Evolutionary conservation across 2,797 vertebrate genomes (phyloP).

Genomic region (Delichon dasypus): DNA sequence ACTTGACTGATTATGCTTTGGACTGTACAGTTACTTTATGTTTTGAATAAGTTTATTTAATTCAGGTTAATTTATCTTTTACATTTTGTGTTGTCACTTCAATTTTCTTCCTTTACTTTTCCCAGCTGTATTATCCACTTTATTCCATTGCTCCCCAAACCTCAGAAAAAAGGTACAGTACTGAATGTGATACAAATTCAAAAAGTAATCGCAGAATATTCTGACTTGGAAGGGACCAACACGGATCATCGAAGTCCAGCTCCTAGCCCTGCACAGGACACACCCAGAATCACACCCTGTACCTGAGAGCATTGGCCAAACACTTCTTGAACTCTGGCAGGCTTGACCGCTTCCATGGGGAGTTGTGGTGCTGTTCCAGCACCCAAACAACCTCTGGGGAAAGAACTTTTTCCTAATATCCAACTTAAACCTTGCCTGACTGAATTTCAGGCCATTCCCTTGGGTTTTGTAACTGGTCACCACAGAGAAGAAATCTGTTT

Average conservation of each 20-base stretch:
- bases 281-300: not conserved
- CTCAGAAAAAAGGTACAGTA: not conserved
- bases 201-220: not conserved
- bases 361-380: not conserved
- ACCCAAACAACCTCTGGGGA: fast-evolving
- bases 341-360: not conserved
- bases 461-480: fast-evolving
- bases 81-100: not conserved
- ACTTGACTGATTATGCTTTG: not conserved
- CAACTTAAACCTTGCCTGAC: not conserved
- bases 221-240: not conserved
- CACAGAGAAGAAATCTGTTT: not conserved
- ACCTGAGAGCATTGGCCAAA: not conserved
- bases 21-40: not conserved
- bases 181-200: not conserved
- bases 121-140: not conserved
- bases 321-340: not conserved
- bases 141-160: not conserved
- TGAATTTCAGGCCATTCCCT: not conserved
- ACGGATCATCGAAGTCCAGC: not conserved
- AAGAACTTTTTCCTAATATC: not conserved
- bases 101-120: not conserved
- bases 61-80: not conserved
- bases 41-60: not conserved
- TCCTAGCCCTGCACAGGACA: not conserved